These are phyloP conservation scores for Cephalopachus bancanus DNA, from an alignment of 2,797 vertebrate genomes.

Conservation along the genomic window DNA sequence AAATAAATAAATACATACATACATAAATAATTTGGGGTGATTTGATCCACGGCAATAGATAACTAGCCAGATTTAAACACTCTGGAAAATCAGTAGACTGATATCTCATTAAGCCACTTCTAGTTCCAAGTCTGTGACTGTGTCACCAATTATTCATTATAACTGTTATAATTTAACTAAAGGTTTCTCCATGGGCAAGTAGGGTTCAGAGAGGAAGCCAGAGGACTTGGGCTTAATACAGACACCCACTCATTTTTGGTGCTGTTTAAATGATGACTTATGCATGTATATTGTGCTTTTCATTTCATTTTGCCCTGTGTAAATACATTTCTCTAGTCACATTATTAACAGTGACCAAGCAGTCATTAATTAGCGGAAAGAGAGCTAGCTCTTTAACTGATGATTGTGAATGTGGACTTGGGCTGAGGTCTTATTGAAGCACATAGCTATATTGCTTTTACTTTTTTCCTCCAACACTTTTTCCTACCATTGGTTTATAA, in stretches of 20 bases:
- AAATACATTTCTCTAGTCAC: conserved; percentile 68
- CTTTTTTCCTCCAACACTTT: background rate
- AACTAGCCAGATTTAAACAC: background rate
- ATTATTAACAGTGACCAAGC: conserved; percentile 55
- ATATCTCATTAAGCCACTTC: background rate
- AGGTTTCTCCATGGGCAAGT: background rate
- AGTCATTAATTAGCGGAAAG: conserved; percentile 68
- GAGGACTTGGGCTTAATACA: background rate
- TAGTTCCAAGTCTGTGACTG: background rate
- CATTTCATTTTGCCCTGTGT: conserved; percentile 49
- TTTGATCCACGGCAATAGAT: background rate
- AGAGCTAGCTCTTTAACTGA: conserved; percentile 58
- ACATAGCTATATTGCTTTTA: background rate
- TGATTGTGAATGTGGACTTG: background rate
- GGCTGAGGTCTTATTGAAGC: background rate
- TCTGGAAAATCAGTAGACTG: background rate
- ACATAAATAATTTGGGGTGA: background rate
- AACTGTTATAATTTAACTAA: background rate
- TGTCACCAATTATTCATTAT: background rate
- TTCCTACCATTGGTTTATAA: background rate
- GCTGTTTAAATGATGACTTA: conserved; percentile 59
- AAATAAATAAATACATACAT: no score
- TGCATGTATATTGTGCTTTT: background rate
- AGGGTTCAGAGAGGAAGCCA: conserved; percentile 1
- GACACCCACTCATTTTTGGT: background rate